These are phyloP conservation scores for Poeciliopsis turneri DNA, from an alignment of 2,797 vertebrate genomes.

Conservation along the genomic window DNA sequence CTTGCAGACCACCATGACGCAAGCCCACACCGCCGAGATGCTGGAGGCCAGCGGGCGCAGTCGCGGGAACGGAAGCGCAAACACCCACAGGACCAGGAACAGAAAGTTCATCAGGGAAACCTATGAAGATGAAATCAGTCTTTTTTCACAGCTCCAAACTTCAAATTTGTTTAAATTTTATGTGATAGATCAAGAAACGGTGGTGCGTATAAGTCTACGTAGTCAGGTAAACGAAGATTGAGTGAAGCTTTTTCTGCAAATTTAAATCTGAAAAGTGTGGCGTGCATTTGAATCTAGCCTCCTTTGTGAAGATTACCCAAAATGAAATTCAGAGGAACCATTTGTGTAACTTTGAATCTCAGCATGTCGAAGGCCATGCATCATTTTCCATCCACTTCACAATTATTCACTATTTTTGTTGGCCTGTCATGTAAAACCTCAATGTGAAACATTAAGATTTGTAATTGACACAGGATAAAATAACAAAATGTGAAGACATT, in stretches of 20 bases:
- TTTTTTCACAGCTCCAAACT: background rate
- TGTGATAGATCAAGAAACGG: background rate
- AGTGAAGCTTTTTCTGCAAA: background rate
- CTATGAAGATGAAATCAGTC: constrained; percentile 51
- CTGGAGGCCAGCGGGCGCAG: constrained; percentile 73
- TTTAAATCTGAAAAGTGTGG: background rate
- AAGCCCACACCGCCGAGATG: constrained; percentile 81
- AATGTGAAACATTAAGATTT: background rate
- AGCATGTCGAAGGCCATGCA: background rate
- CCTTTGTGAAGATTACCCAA: background rate
- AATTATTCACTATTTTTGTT: background rate
- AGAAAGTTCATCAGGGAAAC: constrained; percentile 84
- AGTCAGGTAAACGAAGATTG: background rate
- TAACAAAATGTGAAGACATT: background rate
- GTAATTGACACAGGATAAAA: background rate
- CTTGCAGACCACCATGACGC: constrained; percentile 82
- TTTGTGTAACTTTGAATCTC: background rate
- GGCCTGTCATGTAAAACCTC: background rate
- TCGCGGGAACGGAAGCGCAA: constrained; percentile 78
- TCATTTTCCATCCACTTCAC: background rate
- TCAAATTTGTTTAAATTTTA: background rate
- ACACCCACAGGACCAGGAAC: constrained; percentile 81
- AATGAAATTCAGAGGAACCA: background rate
- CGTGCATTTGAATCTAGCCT: background rate
- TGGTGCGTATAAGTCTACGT: too few species aligned